A percentile compares a stretch with the other conserved stretches of the same genome.
Evolutionary conservation across 2,888 invertebrate species (phyloP).

Genomic region (Zele albiditarsus): DNA sequence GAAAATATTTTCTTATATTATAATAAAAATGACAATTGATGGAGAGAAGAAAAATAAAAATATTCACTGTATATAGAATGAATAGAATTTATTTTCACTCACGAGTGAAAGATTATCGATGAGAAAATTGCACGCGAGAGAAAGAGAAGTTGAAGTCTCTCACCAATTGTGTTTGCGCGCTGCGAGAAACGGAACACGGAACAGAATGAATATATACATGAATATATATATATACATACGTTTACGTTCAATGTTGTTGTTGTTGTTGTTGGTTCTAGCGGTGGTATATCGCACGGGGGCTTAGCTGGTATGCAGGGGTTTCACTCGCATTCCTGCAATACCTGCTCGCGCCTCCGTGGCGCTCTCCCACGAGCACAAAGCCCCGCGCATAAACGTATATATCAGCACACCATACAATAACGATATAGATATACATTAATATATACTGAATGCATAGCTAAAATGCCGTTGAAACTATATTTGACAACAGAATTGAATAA

Average conservation of each 20-base stretch:
- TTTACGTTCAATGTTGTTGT: not conserved
- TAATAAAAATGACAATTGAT: not conserved
- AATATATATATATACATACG: not conserved
- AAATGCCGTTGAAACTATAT: not conserved
- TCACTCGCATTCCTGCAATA: constrained; percentile 54
- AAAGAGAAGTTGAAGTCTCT: not conserved
- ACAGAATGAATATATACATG: constrained; percentile 10
- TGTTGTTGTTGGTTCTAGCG: constrained; percentile 7
- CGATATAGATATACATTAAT: not conserved
- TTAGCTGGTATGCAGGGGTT: constrained; percentile 50
- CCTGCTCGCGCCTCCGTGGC: constrained; percentile 40
- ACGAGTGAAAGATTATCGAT: constrained; percentile 9
- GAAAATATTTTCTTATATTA: not conserved
- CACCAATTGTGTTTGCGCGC: constrained; percentile 1
- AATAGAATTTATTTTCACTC: constrained; percentile 13
- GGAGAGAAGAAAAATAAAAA: not conserved
- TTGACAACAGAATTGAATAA: constrained; percentile 1
- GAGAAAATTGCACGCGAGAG: not conserved
- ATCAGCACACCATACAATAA: not conserved
- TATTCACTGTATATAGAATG: not conserved
- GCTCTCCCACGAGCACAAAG: constrained; percentile 41
- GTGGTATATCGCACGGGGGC: constrained; percentile 44
- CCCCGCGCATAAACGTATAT: constrained; percentile 3
- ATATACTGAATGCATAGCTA: not conserved
- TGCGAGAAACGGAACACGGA: constrained; percentile 23